Evolutionary conservation across 1,140 invertebrate genomes (phyloP), one percentile per base, ranked within the genome.

Genomic region (Apocrypta bakeri): DNA sequence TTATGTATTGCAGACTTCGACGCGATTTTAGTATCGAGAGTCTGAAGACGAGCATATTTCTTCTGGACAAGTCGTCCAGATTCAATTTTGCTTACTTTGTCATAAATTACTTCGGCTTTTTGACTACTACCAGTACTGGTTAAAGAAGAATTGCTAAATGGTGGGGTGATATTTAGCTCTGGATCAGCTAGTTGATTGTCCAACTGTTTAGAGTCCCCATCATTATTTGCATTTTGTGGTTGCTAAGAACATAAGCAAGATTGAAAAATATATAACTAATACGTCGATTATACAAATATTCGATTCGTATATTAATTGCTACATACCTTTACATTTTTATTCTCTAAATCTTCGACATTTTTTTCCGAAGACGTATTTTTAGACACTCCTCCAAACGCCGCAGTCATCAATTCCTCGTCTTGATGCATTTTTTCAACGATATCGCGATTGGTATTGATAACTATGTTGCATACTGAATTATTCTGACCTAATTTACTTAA

Each of bases 11-110:
- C 24, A 1, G 40, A 61, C 7, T 66, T 76, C 1, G 37, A 40
- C 0, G 42, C 24, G 2, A 82, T 29, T 21, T 61, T 79, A 21
- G 77, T 79, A 33, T 79, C 72, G 69, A 83, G 68, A 12, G 82
- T 83, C 12, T 79, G 79, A 0, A 83, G 6, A 1, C 72, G 71
- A 0, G 82, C 82, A n/a, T 83, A 83, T 25, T 83, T 83, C n/a
- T 83, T 83, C 12, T 75, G 24, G 0, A 83, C 77, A 14, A 83
- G n/a, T 42, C 69, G 79, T 3, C 82, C 82, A 61, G 33, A 2
- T 24, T 83, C 82, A 6, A 83, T 24, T 56, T 80, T 83, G 21
- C 37, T 75, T 2, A 83, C 82, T 21, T 48, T 33, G 25, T 79
- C 82, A 21, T 83, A 83, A 6, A 80, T 75, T 31, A 71, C 75